A percentile compares a stretch with the other conserved stretches of the same genome.
These are phyloP conservation scores for Seriola aureovittata DNA, from an alignment of 2,113 vertebrate species.

Conservation along the genomic window DNA sequence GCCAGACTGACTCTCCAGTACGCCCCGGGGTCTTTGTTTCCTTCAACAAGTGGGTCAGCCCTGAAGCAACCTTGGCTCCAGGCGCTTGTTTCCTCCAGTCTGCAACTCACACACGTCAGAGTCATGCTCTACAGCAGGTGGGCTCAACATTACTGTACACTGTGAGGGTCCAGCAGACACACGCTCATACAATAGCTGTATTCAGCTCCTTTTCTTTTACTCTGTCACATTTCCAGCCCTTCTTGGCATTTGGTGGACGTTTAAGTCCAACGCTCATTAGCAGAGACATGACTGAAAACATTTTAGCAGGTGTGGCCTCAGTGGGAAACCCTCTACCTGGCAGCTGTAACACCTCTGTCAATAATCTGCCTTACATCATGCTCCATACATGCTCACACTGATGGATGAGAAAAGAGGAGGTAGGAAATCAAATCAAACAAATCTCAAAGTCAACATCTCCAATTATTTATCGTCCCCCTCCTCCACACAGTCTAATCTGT, in stretches of 20 bases:
- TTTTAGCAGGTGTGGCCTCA: constrained; percentile 41
- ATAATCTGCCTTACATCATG: constrained; percentile 35
- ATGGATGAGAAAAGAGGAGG: background rate
- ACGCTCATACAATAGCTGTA: constrained; percentile 28
- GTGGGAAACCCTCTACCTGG: constrained; percentile 24
- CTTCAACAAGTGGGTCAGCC: constrained; percentile 52
- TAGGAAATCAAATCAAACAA: background rate
- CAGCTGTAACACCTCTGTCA: constrained; percentile 29
- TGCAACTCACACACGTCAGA: constrained; percentile 62
- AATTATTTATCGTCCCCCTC: background rate
- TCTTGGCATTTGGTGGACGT: background rate
- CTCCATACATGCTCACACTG: background rate
- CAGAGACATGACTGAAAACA: constrained; percentile 15
- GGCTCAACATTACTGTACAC: constrained; percentile 46
- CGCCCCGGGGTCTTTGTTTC: constrained; percentile 52
- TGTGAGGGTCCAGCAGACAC: constrained; percentile 36
- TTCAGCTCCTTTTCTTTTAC: constrained; percentile 30
- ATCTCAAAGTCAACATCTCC: constrained; percentile 5
- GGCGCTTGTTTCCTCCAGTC: constrained; percentile 56
- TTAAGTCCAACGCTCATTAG: constrained; percentile 50
- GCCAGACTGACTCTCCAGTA: constrained; percentile 47
- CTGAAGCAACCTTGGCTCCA: constrained; percentile 58
- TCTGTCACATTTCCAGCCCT: constrained; percentile 16
- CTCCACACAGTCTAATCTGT: constrained; percentile 10
- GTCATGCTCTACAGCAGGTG: constrained; percentile 68